Percentiles rank a stretch among this genome's conserved stretches.
Conservation (phyloP, 2,113 vertebrate species). For the Lophotis ruficrista region DNA sequence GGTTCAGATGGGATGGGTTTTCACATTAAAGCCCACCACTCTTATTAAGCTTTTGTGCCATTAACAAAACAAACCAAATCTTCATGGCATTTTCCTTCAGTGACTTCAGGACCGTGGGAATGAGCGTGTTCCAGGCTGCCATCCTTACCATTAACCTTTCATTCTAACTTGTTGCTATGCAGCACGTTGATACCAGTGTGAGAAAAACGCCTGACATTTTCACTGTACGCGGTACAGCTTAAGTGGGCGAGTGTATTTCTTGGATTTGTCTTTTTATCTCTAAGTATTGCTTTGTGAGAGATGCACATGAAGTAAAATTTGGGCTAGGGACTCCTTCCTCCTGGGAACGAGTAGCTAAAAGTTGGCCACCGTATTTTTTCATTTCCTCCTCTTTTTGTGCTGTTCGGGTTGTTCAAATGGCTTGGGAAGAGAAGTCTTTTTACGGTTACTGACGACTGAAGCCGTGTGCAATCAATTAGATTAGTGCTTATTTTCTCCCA, state of each 20-base stretch:
- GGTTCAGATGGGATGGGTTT: neutral
- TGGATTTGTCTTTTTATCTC: neutral
- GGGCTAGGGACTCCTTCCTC: neutral
- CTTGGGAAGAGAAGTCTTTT: conserved; percentile 29
- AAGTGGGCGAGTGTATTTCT: neutral
- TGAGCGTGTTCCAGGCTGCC: neutral
- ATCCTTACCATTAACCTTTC: conserved; percentile 38
- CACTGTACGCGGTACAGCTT: neutral
- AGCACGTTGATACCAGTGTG: conserved; percentile 7
- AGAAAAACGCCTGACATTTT: conserved; percentile 30
- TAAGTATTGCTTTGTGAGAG: neutral
- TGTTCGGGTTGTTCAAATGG: neutral
- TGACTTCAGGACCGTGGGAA: conserved; percentile 61
- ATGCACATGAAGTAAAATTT: neutral
- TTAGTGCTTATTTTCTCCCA: conserved; percentile 23
- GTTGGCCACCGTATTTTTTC: neutral
- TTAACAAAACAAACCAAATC: neutral
- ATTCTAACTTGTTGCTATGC: conserved; percentile 64
- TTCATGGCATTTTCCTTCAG: neutral
- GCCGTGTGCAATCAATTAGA: conserved; percentile 33
- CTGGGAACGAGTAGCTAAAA: neutral
- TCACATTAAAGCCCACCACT: neutral
- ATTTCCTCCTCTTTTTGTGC: conserved; percentile 13
- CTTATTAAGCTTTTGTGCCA: neutral
- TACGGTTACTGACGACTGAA: neutral